phyloP scores from a whole-genome alignment of 2,797 vertebrate species.

The Arnoldichthys spilopterus region DNA sequence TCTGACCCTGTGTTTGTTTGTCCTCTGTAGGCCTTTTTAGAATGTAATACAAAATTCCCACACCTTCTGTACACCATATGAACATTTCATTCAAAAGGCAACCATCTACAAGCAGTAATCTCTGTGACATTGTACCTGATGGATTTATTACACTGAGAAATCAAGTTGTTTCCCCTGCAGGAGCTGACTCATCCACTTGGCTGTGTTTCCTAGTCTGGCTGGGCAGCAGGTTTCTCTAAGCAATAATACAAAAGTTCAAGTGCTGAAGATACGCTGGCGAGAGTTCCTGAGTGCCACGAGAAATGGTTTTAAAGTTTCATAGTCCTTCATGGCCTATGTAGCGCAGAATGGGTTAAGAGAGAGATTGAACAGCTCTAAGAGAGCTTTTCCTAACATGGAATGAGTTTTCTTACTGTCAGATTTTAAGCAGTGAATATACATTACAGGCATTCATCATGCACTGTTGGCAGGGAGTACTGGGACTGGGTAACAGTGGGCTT shows the following conservation, averaged over 20 bases:
- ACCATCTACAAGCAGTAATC: constrained; percentile 31
- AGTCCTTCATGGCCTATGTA: background rate
- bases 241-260: constrained; percentile 37
- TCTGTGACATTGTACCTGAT: constrained; percentile 58
- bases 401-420: constrained; percentile 51
- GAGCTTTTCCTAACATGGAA: constrained; percentile 59
- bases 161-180: constrained; percentile 51
- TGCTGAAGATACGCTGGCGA: constrained; percentile 6
- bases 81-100: too few relatives aligned
- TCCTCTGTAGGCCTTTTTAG: too few relatives aligned
- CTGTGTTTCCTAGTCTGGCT: constrained; percentile 45
- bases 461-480: constrained; percentile 65
- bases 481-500: constrained; percentile 58
- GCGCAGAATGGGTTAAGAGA: constrained; percentile 31
- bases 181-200: constrained; percentile 47
- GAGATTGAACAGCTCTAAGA: constrained; percentile 37
- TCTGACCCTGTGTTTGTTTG: too few relatives aligned
- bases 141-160: constrained; percentile 61
- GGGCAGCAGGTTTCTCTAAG: constrained; percentile 39
- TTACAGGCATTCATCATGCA: constrained; percentile 67
- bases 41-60: too few relatives aligned
- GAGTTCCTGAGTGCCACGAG: constrained; percentile 11
- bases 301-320: constrained; percentile 19
- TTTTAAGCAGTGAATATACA: constrained; percentile 61
- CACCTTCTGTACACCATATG: too few relatives aligned